Conservation (phyloP, 2,113 vertebrate genomes). For the Raja brachyura region DNA sequence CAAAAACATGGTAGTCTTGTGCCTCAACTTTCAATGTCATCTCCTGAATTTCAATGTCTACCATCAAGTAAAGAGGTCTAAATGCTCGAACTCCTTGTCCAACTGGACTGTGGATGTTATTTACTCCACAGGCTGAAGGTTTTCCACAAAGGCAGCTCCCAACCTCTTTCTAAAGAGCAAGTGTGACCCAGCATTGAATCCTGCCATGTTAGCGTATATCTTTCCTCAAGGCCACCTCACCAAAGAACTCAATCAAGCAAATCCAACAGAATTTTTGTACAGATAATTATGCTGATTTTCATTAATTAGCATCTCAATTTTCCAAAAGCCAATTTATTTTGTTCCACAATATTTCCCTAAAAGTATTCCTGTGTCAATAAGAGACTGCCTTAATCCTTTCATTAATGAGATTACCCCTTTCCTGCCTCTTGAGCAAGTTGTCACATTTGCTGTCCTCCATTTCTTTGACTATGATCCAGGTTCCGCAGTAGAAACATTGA, state of each 20-base stretch:
- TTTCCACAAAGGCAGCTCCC: too few relatives aligned
- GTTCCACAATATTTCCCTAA: not conserved
- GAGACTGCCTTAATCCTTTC: not conserved
- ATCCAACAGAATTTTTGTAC: not conserved
- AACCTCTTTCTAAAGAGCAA: too few relatives aligned
- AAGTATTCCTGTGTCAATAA: not conserved
- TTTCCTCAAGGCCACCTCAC: not conserved
- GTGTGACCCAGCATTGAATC: too few relatives aligned
- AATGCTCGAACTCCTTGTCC: too few relatives aligned
- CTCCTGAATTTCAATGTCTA: too few relatives aligned
- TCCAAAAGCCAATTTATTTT: not conserved
- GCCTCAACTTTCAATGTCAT: too few relatives aligned
- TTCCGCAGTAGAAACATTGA: too few relatives aligned
- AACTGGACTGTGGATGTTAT: too few relatives aligned
- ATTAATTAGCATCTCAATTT: not conserved
- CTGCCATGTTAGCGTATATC: not conserved
- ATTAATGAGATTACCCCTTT: not conserved
- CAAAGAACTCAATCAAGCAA: not conserved
- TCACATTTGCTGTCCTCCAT: not conserved
- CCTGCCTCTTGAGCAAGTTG: not conserved
- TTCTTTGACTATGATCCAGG: not conserved
- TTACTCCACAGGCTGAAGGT: too few relatives aligned
- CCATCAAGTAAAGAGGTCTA: too few relatives aligned
- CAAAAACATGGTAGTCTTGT: too few relatives aligned
- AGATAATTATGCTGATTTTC: not conserved